These are phyloP conservation scores for Leptogaster cylindrica DNA, from an alignment of 2,888 invertebrate species.

Conservation along the genomic window DNA sequence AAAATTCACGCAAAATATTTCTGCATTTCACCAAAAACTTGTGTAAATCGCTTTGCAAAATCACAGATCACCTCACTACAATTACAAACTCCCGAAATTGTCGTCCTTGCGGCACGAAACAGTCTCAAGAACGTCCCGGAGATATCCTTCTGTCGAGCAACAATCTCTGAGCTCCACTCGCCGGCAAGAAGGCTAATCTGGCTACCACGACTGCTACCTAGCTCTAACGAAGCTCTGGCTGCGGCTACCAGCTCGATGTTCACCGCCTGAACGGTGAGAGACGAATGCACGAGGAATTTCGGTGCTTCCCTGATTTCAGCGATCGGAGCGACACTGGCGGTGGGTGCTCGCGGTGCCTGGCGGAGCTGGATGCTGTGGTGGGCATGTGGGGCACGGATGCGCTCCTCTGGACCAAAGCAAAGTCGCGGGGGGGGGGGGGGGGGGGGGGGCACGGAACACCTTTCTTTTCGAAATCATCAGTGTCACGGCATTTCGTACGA, in stretches of 20 bases:
- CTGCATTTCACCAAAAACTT: background rate
- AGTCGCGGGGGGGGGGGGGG: background rate
- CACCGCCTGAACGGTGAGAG: conserved; percentile 38
- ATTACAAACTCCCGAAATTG: no score
- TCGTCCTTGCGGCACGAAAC: no score
- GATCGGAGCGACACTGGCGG: background rate
- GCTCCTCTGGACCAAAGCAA: background rate
- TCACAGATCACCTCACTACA: background rate
- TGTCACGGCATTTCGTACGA: no score
- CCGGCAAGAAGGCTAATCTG: no score
- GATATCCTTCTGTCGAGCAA: no score
- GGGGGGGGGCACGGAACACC: background rate
- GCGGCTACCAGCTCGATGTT: conserved; percentile 24
- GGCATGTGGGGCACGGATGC: no score
- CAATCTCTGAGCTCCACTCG: background rate
- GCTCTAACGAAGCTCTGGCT: background rate
- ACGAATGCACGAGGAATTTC: conserved; percentile 33
- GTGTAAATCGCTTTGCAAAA: background rate
- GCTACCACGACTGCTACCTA: no score
- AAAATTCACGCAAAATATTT: background rate
- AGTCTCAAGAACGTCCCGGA: no score
- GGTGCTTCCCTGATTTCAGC: conserved; percentile 28
- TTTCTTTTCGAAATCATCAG: background rate
- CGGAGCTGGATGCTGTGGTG: conserved; percentile 28
- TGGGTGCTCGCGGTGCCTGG: conserved; percentile 12